Evolutionary conservation across 2,113 vertebrate species (phyloP).

Genomic region (Tapirus terrestris): DNA sequence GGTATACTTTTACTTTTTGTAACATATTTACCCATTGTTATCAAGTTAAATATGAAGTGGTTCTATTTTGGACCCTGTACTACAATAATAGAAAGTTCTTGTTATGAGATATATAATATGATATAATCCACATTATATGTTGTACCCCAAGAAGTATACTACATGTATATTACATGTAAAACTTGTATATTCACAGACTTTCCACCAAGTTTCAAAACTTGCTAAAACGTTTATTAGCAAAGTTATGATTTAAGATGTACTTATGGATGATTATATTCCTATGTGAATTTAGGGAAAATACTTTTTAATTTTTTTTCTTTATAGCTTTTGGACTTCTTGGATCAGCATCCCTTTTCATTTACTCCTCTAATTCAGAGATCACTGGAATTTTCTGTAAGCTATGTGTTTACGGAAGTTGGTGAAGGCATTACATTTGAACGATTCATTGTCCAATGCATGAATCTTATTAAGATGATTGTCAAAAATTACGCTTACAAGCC

Average conservation of each 20-base stretch:
- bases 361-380: conserved; percentile 95
- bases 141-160: neutral
- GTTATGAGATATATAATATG: neutral
- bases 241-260: neutral
- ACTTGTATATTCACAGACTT: neutral
- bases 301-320: conserved; percentile 53
- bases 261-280: conserved; percentile 5
- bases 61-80: neutral
- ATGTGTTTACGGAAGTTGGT: conserved; percentile 96
- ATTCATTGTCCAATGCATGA: conserved; percentile 99
- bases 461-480: conserved; percentile 98
- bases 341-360: conserved; percentile 95
- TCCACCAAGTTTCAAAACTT: neutral
- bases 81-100: conserved; percentile 43
- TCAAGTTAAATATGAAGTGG: neutral
- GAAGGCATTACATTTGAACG: conserved; percentile 95
- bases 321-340: conserved; percentile 97
- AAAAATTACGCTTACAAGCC: conserved; percentile 98
- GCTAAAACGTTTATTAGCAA: neutral
- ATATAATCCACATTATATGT: neutral
- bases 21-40: neutral
- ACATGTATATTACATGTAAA: neutral
- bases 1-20: neutral
- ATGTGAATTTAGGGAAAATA: conserved; percentile 33
- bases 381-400: conserved; percentile 96